Percentiles rank a stretch among this genome's conserved stretches.
Evolutionary conservation across 2,113 vertebrate species (phyloP).

Genomic region (Catharus bicknelli): DNA sequence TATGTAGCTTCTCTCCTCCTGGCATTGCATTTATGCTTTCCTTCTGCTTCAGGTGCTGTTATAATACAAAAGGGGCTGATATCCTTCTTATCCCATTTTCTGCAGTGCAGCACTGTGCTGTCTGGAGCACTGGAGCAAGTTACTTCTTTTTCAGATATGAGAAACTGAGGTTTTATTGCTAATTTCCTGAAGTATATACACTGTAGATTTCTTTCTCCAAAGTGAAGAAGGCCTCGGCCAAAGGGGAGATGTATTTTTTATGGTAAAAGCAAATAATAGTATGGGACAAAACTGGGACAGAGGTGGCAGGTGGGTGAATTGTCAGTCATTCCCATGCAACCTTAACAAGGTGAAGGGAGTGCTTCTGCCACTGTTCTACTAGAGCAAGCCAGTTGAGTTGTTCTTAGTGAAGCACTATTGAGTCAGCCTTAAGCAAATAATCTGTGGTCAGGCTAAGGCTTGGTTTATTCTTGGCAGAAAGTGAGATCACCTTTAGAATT

Average conservation of each 20-base stretch:
- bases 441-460: neutral
- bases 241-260: neutral
- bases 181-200: neutral
- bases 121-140: neutral
- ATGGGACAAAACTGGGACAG: neutral
- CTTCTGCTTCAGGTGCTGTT: neutral
- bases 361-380: neutral
- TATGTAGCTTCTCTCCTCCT: neutral
- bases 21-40: neutral
- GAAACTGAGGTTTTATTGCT: neutral
- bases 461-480: neutral
- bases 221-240: neutral
- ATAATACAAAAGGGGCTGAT: neutral
- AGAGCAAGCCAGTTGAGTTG: neutral
- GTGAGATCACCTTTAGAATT: neutral
- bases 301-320: neutral
- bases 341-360: neutral
- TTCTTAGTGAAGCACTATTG: neutral
- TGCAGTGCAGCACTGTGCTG: neutral
- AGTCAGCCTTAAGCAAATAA: neutral
- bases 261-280: neutral
- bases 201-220: neutral
- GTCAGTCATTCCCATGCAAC: neutral
- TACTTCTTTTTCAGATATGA: neutral
- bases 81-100: neutral